Conservation (phyloP, 2,888 invertebrate genomes). For the Neuroscelio doddi region DNA sequence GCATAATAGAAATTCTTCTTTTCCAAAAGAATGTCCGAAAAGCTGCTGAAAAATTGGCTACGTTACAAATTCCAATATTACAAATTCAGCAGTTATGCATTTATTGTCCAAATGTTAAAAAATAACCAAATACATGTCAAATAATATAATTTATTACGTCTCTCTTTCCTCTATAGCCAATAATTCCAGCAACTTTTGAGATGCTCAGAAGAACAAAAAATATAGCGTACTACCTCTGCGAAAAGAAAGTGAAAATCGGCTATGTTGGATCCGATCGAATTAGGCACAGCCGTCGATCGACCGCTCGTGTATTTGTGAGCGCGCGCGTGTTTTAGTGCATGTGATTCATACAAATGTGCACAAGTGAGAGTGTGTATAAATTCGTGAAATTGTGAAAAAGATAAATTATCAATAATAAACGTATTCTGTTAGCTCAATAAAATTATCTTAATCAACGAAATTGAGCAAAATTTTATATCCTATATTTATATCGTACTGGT, state of each 20-base stretch:
- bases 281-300: constrained; percentile 18
- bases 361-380: not conserved
- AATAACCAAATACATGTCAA: no score
- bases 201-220: constrained; percentile 35
- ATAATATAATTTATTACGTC: constrained; percentile 12
- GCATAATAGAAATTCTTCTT: constrained; percentile 1
- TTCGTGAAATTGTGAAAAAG: not conserved
- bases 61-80: no score
- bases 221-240: constrained; percentile 47
- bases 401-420: no score
- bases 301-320: constrained; percentile 42
- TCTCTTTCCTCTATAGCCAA: constrained; percentile 26
- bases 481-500: no score
- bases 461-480: no score
- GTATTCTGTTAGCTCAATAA: no score
- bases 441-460: no score
- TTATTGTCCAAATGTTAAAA: no score
- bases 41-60: constrained; percentile 45
- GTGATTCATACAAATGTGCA: constrained; percentile 10
- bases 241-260: constrained; percentile 41
- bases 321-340: constrained; percentile 38
- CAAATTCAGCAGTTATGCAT: no score
- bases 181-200: constrained; percentile 41
- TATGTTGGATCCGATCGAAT: constrained; percentile 29
- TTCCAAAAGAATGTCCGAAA: constrained; percentile 22